A percentile compares a stretch with the other conserved stretches of the same genome.
Conservation (phyloP, 2,797 vertebrate genomes). For the Megalops cyprinoides region DNA sequence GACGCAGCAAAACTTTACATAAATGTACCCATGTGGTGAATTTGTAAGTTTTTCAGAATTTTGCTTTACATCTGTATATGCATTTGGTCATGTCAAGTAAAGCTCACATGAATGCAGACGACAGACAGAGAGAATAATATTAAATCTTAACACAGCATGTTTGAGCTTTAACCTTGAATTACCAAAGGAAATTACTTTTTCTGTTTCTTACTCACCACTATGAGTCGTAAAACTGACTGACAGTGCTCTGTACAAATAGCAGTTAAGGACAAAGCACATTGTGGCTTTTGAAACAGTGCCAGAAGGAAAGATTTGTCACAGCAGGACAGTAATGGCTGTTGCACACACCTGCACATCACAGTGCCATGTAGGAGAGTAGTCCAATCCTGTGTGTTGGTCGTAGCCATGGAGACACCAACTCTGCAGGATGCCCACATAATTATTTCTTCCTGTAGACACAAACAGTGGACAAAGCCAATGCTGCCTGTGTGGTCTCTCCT, state of each 20-base stretch:
- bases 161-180: too few species aligned
- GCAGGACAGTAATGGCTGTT: constrained; percentile 21
- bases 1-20: too few species aligned
- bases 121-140: too few species aligned
- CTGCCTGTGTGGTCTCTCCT: constrained; percentile 51
- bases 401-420: constrained; percentile 60
- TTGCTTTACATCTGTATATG: too few species aligned
- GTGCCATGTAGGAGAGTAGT: not conserved
- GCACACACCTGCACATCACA: constrained; percentile 4
- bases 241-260: not conserved
- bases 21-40: too few species aligned
- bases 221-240: not conserved
- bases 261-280: not conserved
- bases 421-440: constrained; percentile 63
- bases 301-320: constrained; percentile 19
- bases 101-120: too few species aligned
- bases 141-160: too few species aligned
- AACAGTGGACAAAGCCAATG: constrained; percentile 56
- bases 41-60: too few species aligned
- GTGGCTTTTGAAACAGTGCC: not conserved
- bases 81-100: too few species aligned
- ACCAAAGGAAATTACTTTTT: too few species aligned
- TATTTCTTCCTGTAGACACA: constrained; percentile 55
- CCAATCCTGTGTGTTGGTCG: not conserved
- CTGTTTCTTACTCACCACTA: too few species aligned